phyloP scores from a whole-genome alignment of 1,140 invertebrate genomes.

The Periplaneta americana region DNA sequence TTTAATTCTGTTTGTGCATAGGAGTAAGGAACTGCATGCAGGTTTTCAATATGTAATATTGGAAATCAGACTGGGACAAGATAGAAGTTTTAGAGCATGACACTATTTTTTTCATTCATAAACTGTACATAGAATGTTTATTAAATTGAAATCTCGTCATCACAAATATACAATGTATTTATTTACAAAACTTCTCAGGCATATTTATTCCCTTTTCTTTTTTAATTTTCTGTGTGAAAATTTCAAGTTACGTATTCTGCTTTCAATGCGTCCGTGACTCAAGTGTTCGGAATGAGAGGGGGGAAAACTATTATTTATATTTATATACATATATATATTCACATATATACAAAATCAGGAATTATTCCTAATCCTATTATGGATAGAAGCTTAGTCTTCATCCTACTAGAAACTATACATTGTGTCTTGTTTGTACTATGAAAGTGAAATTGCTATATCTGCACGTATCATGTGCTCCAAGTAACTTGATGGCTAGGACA shows the following conservation, averaged over 20 bases:
- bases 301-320: no score
- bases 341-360: background rate
- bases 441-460: background rate
- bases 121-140: background rate
- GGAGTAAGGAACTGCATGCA: no score
- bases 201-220: no score
- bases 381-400: background rate
- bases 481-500: background rate
- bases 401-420: background rate
- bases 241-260: background rate
- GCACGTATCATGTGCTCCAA: background rate
- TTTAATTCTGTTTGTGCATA: no score
- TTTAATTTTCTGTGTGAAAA: background rate
- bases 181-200: background rate
- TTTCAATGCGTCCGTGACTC: background rate
- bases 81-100: no score
- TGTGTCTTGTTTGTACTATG: background rate
- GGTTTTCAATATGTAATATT: no score
- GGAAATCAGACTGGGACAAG: no score
- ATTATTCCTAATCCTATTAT: background rate
- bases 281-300: background rate
- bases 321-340: no score
- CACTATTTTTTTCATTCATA: background rate
- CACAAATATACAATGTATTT: background rate
- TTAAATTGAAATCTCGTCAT: background rate